Percentiles rank a stretch among this genome's conserved stretches.
These are phyloP conservation scores for Sylvicola fuscatus DNA, from an alignment of 2,888 invertebrate species.

Conservation along the genomic window DNA sequence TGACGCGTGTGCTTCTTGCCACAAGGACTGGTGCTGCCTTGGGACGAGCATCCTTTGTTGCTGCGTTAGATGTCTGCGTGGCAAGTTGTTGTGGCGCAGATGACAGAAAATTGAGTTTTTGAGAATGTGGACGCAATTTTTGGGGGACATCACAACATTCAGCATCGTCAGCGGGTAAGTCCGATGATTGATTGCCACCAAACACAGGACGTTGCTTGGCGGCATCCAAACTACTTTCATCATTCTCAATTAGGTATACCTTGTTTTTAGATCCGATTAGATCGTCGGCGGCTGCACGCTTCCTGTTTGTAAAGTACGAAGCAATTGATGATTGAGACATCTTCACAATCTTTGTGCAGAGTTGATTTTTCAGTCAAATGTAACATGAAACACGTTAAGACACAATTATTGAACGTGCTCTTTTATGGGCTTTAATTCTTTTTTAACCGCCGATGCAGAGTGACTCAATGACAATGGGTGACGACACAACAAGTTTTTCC, in stretches of 20 bases:
- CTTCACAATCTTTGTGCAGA: constrained; percentile 7
- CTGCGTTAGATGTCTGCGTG: neutral
- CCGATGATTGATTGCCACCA: constrained; percentile 1
- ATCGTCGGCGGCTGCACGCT: constrained; percentile 52
- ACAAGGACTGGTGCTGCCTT: neutral
- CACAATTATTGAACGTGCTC: too few relatives aligned
- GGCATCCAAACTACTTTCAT: neutral
- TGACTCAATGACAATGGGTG: too few relatives aligned
- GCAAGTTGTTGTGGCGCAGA: neutral
- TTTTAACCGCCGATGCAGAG: too few relatives aligned
- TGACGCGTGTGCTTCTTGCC: neutral
- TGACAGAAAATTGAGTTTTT: neutral
- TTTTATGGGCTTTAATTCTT: too few relatives aligned
- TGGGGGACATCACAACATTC: neutral
- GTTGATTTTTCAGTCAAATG: too few relatives aligned
- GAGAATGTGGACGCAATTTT: neutral
- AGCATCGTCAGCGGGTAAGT: neutral
- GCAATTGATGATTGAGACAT: constrained; percentile 65
- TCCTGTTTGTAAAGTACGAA: constrained; percentile 54
- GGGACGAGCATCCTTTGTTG: neutral
- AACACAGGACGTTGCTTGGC: neutral
- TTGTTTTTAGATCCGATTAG: constrained; percentile 32
- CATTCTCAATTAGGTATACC: constrained; percentile 24
- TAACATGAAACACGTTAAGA: too few relatives aligned
- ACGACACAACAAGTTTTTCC: too few relatives aligned